Evolutionary conservation across 2,888 invertebrate species (phyloP).

Genomic region (Coenonympha glycerion): DNA sequence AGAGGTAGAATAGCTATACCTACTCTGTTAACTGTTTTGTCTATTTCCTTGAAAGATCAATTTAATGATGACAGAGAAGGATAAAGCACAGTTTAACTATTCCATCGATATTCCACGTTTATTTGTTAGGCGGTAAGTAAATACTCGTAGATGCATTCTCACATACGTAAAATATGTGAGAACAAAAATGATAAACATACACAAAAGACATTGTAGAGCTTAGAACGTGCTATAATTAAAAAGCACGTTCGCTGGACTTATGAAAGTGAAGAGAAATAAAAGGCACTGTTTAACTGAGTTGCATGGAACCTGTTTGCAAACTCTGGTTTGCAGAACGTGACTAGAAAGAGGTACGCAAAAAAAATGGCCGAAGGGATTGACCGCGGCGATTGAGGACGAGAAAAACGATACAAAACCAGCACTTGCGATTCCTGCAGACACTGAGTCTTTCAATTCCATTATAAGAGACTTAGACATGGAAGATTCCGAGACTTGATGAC

Average conservation of each 20-base stretch:
- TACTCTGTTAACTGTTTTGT: no score
- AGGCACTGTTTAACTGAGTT: slow-evolving; percentile 53
- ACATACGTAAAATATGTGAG: no score
- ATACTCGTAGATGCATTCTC: no score
- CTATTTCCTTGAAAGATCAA: no score
- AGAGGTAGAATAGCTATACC: no score
- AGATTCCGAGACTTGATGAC: not conserved
- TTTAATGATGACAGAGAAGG: no score
- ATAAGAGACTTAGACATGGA: not conserved
- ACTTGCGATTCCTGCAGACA: slow-evolving; percentile 4
- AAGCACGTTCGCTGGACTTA: slow-evolving; percentile 46
- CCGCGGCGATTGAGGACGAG: slow-evolving; percentile 42
- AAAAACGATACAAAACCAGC: slow-evolving; percentile 10
- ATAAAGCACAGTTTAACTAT: no score
- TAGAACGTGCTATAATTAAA: slow-evolving; percentile 48
- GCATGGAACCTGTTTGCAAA: slow-evolving; percentile 62
- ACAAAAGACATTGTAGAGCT: slow-evolving; percentile 47
- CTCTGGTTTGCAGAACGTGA: slow-evolving; percentile 71
- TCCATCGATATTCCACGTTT: no score
- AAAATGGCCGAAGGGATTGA: slow-evolving; percentile 49
- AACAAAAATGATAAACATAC: slow-evolving; percentile 44
- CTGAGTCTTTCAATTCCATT: slow-evolving; percentile 2
- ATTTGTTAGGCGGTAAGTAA: no score
- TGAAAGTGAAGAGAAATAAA: slow-evolving; percentile 58
- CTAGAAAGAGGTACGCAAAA: slow-evolving; percentile 57